phyloP scores from a whole-genome alignment of 2,888 invertebrate genomes.

The Arenicola marina region DNA sequence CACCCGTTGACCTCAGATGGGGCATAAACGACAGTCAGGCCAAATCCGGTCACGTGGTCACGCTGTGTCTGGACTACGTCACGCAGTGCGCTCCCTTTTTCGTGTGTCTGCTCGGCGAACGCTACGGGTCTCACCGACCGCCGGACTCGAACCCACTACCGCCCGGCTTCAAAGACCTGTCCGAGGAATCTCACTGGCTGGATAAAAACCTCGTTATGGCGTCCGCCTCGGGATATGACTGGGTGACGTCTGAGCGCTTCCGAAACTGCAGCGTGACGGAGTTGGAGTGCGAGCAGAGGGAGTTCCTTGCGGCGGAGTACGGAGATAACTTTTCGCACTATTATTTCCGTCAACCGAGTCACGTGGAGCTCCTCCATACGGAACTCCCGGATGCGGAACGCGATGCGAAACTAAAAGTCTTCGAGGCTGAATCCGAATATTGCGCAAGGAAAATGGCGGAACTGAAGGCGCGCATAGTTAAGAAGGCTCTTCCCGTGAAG shows the following conservation, averaged over 20 bases:
- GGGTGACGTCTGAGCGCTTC: constrained; percentile 50
- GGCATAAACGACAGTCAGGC: constrained; percentile 9
- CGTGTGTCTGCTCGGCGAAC: constrained; percentile 53
- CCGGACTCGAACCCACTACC: constrained; percentile 38
- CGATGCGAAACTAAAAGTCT: constrained; percentile 22
- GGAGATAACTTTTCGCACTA: constrained; percentile 44
- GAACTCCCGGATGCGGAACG: constrained; percentile 19
- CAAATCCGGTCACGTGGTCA: background rate
- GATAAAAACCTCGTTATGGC: constrained; percentile 50
- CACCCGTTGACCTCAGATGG: constrained; percentile 52
- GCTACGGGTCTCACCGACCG: constrained; percentile 49
- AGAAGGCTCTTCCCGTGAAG: constrained; percentile 53
- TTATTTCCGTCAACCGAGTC: constrained; percentile 54
- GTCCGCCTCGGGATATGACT: constrained; percentile 46
- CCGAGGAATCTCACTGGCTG: constrained; percentile 41
- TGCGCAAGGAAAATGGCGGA: constrained; percentile 45
- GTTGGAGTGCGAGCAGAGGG: constrained; percentile 53
- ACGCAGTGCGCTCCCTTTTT: constrained; percentile 50
- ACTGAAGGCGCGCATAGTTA: constrained; percentile 55
- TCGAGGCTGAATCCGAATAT: constrained; percentile 44
- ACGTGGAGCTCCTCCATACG: constrained; percentile 22
- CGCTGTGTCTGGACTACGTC: constrained; percentile 43
- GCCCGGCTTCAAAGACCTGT: constrained; percentile 22
- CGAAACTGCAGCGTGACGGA: constrained; percentile 53
- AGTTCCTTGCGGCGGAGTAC: constrained; percentile 4